phyloP scores from a whole-genome alignment of 2,888 invertebrate genomes.

The Drosophila anomelani region DNA sequence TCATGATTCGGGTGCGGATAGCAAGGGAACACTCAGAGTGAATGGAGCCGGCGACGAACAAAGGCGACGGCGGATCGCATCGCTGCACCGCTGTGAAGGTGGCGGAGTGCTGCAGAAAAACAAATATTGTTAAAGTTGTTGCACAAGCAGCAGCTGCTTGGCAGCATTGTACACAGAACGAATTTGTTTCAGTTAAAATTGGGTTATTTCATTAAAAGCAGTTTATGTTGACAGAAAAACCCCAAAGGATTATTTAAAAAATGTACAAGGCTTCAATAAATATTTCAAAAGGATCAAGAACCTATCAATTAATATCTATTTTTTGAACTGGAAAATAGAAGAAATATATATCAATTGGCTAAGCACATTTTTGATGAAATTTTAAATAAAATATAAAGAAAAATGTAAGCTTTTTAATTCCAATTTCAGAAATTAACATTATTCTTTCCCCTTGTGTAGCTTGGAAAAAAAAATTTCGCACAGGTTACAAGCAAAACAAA shows the following conservation, averaged over 20 bases:
- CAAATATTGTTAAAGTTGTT: slow-evolving; percentile 77
- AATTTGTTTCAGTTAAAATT: neutral
- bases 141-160: slow-evolving; percentile 48
- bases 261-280: no score
- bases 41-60: slow-evolving; percentile 59
- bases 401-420: no score
- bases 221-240: no score
- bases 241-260: no score
- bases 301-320: no score
- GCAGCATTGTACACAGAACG: slow-evolving; percentile 3
- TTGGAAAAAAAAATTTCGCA: slow-evolving; percentile 22
- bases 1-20: slow-evolving; percentile 70
- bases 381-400: no score
- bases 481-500: slow-evolving; percentile 39
- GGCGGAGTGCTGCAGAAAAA: slow-evolving; percentile 54
- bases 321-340: no score
- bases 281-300: no score
- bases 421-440: no score
- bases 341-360: no score
- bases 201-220: neutral
- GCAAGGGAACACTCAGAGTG: slow-evolving; percentile 66
- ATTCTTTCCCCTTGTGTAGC: neutral
- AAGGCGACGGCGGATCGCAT: slow-evolving; percentile 24
- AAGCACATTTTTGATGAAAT: no score
- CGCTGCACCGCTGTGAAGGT: slow-evolving; percentile 5